Conservation (phyloP, 2,113 vertebrate species). For the Chloroceryle aenea region DNA sequence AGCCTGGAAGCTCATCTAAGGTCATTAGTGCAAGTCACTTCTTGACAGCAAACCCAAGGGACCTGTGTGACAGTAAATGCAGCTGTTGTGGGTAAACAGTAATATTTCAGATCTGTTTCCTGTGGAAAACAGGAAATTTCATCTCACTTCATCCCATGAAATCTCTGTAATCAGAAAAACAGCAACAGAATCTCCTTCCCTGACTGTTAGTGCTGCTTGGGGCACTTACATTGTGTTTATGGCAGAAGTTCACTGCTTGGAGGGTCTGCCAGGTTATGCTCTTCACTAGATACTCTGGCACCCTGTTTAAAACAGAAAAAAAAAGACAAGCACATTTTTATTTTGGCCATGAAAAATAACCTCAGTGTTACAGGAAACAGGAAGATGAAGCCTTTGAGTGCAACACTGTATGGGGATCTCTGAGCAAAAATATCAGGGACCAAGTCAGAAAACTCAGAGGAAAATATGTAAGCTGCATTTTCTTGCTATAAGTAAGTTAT, state of each 20-base stretch:
- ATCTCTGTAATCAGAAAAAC: not conserved
- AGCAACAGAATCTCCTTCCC: not conserved
- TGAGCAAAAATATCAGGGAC: not conserved
- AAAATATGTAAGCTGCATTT: not conserved
- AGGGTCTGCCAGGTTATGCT: slow-evolving; percentile 96
- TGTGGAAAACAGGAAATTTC: not conserved
- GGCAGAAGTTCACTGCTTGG: slow-evolving; percentile 95
- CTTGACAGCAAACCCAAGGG: not conserved
- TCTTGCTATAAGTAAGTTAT: not conserved
- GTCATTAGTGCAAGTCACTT: not conserved
- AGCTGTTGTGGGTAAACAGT: not conserved
- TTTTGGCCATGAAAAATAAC: not conserved
- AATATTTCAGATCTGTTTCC: not conserved
- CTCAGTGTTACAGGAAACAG: not conserved
- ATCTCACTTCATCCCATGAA: not conserved
- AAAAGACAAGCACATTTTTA: not conserved
- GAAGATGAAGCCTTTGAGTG: not conserved
- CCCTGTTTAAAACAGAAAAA: slow-evolving; percentile 76
- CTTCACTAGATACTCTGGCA: slow-evolving; percentile 89
- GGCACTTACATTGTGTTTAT: slow-evolving; percentile 90
- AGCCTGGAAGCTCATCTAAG: not conserved
- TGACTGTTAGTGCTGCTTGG: fast-evolving
- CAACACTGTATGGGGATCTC: not conserved
- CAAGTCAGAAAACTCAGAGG: not conserved
- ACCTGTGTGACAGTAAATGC: not conserved